Conservation (phyloP, 2,888 invertebrate genomes). For the Eurois occulta region DNA sequence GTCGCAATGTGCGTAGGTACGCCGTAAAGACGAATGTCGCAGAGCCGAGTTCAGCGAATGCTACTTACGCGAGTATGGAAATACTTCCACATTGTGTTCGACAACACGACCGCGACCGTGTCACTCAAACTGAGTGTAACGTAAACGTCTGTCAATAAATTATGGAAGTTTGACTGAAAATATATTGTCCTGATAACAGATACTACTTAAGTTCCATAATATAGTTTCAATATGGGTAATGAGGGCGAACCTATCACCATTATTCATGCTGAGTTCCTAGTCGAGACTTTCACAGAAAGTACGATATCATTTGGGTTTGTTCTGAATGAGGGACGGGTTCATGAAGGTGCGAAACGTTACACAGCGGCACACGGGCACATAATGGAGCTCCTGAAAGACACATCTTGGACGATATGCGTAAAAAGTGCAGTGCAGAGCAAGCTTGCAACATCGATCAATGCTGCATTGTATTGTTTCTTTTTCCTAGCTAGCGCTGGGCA, state of each 20-base stretch:
- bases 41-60: not conserved
- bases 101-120: not conserved
- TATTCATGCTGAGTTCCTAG: not conserved
- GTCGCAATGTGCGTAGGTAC: not conserved
- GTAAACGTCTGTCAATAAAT: not conserved
- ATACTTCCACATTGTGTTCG: not conserved
- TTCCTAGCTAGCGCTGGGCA: not conserved
- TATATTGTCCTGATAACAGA: not conserved
- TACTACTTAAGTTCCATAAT: not conserved
- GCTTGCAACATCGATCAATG: not conserved
- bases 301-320: not conserved
- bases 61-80: not conserved
- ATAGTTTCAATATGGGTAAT: not conserved
- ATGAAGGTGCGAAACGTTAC: constrained; percentile 5
- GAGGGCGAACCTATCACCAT: not conserved
- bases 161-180: not conserved
- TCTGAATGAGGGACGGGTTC: not conserved
- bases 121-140: not conserved
- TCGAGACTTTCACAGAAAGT: not conserved
- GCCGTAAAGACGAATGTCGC: not conserved
- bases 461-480: constrained; percentile 15
- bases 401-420: not conserved
- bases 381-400: constrained; percentile 7
- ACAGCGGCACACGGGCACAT: not conserved
- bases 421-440: constrained; percentile 7